Percentiles rank a stretch among this genome's conserved stretches.
These are phyloP conservation scores for Octomys mimax DNA, from an alignment of 2,797 vertebrate genomes.

Conservation along the genomic window DNA sequence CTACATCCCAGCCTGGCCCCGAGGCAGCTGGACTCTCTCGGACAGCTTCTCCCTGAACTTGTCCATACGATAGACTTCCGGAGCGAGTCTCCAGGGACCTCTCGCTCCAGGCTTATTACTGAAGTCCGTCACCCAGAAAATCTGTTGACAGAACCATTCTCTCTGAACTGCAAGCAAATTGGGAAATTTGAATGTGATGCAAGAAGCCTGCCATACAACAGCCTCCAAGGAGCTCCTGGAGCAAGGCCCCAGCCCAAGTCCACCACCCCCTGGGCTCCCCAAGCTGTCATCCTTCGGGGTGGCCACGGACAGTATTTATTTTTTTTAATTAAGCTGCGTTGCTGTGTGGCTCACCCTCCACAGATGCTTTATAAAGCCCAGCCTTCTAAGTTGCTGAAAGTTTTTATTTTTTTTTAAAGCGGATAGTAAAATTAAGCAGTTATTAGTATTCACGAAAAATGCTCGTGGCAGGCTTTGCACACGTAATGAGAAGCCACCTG, in stretches of 20 bases:
- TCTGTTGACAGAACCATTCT: constrained; percentile 71
- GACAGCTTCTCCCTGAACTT: constrained; percentile 23
- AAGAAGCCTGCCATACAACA: not conserved
- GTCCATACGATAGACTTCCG: constrained; percentile 45
- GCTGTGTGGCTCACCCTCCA: constrained; percentile 53
- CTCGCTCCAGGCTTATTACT: constrained; percentile 71
- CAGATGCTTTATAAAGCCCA: constrained; percentile 58
- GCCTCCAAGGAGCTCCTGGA: accelerated
- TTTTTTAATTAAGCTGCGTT: constrained; percentile 72
- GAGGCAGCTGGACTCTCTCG: not conserved
- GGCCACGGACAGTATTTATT: constrained; percentile 67
- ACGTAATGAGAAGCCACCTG: constrained; percentile 91
- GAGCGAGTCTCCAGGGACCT: constrained; percentile 57
- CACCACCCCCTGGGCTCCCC: accelerated
- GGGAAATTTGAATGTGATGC: constrained; percentile 59
- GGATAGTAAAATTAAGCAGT: constrained; percentile 82
- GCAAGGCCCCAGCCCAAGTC: accelerated
- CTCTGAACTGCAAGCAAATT: constrained; percentile 55
- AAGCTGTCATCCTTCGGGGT: constrained; percentile 43
- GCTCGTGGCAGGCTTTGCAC: constrained; percentile 88
- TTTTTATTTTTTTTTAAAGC: constrained; percentile 64
- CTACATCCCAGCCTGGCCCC: not conserved
- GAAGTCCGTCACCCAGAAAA: constrained; percentile 81
- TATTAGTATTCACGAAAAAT: constrained; percentile 91
- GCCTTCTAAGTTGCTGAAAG: constrained; percentile 52